A percentile compares a stretch with the other conserved stretches of the same genome.
These are phyloP conservation scores for Allobates femoralis DNA, from an alignment of 2,797 vertebrate species.

Conservation along the genomic window DNA sequence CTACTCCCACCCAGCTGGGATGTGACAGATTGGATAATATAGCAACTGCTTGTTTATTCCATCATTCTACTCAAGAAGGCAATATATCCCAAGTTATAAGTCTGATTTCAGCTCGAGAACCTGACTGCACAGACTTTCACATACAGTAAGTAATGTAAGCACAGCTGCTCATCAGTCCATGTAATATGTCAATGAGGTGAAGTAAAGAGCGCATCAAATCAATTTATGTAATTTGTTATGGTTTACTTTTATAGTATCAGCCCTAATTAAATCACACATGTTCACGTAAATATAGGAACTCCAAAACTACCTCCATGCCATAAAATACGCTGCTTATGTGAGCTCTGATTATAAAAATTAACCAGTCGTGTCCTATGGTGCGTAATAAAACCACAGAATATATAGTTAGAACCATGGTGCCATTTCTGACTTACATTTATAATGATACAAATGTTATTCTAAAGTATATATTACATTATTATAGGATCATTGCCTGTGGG, in stretches of 20 bases:
- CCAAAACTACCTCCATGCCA: neutral
- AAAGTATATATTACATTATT: conserved; percentile 3
- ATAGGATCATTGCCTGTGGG: conserved; percentile 12
- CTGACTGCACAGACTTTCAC: conserved; percentile 36
- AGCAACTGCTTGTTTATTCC: conserved; percentile 29
- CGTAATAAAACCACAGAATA: neutral
- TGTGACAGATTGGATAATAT: conserved; percentile 54
- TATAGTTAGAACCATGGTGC: neutral
- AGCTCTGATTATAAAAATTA: conserved; percentile 24
- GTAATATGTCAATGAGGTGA: conserved; percentile 52
- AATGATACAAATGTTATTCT: neutral
- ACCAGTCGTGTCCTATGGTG: neutral
- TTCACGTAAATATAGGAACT: conserved; percentile 11
- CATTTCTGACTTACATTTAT: neutral
- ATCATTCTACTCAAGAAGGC: conserved; percentile 37
- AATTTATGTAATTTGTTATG: conserved; percentile 25
- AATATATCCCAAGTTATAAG: conserved; percentile 49
- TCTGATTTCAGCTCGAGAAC: conserved; percentile 19
- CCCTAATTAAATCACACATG: conserved; percentile 46
- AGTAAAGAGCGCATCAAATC: conserved; percentile 38
- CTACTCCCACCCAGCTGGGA: conserved; percentile 53
- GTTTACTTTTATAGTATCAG: conserved; percentile 28
- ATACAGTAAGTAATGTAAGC: conserved; percentile 51
- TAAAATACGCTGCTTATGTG: conserved; percentile 15
- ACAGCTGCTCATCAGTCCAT: conserved; percentile 50